Conservation (phyloP, 2,113 vertebrate species). For the Sinocyclocheilus anshuiensis region DNA sequence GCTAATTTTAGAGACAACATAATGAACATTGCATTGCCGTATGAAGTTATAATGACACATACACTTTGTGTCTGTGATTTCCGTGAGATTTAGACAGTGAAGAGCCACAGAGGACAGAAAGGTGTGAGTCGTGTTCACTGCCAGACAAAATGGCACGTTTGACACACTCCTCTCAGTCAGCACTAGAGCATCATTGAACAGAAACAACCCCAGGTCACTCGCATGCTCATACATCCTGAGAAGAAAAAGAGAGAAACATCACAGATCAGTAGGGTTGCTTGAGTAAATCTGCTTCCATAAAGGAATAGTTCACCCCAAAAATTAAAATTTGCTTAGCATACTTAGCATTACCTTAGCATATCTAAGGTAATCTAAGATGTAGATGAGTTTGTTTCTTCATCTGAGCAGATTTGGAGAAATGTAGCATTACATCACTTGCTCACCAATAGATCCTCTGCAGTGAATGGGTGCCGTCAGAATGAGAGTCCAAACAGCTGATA, state of each 20-base stretch:
- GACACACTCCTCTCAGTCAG: constrained; percentile 65
- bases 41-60: constrained; percentile 48
- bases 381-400: too few relatives aligned
- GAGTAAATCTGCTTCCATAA: neutral
- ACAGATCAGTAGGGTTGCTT: neutral
- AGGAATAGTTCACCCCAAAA: neutral
- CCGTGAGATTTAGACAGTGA: constrained; percentile 68
- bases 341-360: too few relatives aligned
- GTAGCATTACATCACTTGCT: too few relatives aligned
- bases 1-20: neutral
- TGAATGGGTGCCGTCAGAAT: too few relatives aligned
- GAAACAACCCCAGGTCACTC: constrained; percentile 78
- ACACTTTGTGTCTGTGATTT: constrained; percentile 79
- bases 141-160: constrained; percentile 73
- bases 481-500: too few relatives aligned
- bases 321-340: neutral
- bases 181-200: constrained; percentile 79
- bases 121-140: constrained; percentile 69
- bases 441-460: too few relatives aligned
- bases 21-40: neutral
- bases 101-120: constrained; percentile 81
- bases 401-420: too few relatives aligned
- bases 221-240: constrained; percentile 73
- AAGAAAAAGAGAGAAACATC: neutral
- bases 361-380: neutral